Conservation (phyloP, 2,888 invertebrate species). For the Dynastes hyllus region DNA sequence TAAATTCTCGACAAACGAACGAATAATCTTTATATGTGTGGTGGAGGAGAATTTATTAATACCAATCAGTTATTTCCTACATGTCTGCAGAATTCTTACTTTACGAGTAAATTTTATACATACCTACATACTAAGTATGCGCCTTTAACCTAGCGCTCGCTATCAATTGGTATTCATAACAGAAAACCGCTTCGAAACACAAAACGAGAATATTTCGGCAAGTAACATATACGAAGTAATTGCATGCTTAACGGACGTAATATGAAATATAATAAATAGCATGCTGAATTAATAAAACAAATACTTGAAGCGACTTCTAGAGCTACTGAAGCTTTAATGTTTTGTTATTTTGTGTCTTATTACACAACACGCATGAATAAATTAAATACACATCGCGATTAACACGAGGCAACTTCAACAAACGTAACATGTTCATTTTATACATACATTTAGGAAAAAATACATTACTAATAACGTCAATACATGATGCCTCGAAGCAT, state of each 20-base stretch:
- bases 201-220: constrained; percentile 35
- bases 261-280: constrained; percentile 4
- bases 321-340: neutral
- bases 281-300: neutral
- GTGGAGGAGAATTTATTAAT: constrained; percentile 23
- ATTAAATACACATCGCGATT: neutral
- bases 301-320: neutral
- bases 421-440: no score
- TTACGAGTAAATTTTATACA: constrained; percentile 35
- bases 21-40: neutral
- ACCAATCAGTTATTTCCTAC: constrained; percentile 19
- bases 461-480: no score
- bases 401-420: neutral
- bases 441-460: no score
- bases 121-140: constrained; percentile 31
- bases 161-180: constrained; percentile 33
- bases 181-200: constrained; percentile 27
- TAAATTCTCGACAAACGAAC: constrained; percentile 6
- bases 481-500: no score
- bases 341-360: neutral
- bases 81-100: constrained; percentile 32
- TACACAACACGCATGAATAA: neutral
- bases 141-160: constrained; percentile 1
- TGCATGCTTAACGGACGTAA: constrained; percentile 4
- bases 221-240: constrained; percentile 29